Evolutionary conservation across 2,888 invertebrate species (phyloP).

Genomic region (Exocentrus adspersus): DNA sequence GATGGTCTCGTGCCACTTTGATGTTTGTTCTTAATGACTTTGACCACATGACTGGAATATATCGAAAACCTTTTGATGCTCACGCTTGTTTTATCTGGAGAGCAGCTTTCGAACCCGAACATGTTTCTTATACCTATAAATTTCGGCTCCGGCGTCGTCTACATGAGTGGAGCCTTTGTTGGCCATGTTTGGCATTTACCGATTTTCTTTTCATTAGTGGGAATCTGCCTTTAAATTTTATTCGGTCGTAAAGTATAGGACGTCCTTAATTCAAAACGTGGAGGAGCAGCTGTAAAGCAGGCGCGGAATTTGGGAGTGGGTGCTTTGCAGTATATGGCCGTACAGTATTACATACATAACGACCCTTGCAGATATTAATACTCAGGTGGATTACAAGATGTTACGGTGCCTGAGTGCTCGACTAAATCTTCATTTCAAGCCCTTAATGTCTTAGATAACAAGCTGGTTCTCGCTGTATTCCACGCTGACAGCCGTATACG

Average conservation of each 20-base stretch:
- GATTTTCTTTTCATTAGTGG: too few species aligned
- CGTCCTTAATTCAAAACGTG: not conserved
- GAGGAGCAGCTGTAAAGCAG: not conserved
- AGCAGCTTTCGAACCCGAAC: constrained; percentile 24
- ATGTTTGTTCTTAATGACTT: constrained; percentile 61
- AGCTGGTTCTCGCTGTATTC: constrained; percentile 20
- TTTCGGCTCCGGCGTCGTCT: not conserved
- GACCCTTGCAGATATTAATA: constrained; percentile 44
- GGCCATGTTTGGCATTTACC: too few species aligned
- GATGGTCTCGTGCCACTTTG: constrained; percentile 60
- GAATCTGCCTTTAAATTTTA: not conserved
- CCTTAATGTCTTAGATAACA: constrained; percentile 46
- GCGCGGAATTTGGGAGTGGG: constrained; percentile 12
- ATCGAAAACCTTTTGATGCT: constrained; percentile 53
- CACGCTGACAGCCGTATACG: not conserved
- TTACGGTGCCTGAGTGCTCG: constrained; percentile 42
- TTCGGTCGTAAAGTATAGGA: too few species aligned
- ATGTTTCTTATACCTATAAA: not conserved
- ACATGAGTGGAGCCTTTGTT: not conserved
- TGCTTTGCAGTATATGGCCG: constrained; percentile 14
- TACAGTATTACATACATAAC: constrained; percentile 32
- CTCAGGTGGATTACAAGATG: constrained; percentile 48
- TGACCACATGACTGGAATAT: constrained; percentile 59
- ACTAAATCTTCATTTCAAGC: constrained; percentile 48
- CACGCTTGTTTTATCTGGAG: constrained; percentile 29